Evolutionary conservation across 2,113 vertebrate species (phyloP).

Genomic region (Australoheros scitulus): DNA sequence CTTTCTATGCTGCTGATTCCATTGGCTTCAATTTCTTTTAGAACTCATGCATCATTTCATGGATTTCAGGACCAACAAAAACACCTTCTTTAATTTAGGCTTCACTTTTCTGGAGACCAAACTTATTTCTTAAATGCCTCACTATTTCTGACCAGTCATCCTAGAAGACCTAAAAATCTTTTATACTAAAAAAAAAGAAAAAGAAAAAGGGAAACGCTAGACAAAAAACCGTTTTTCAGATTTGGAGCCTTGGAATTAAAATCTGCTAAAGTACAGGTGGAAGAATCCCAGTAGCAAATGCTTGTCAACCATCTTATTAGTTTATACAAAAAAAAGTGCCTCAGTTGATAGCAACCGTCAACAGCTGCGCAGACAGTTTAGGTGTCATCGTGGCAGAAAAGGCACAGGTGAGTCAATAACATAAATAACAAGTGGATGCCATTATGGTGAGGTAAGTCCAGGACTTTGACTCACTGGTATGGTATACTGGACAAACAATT

Average conservation of each 20-base stretch:
- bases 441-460: background rate
- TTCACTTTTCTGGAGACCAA: background rate
- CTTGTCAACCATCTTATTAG: background rate
- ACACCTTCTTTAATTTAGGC: background rate
- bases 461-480: background rate
- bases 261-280: too few relatives aligned
- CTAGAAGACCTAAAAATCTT: too few relatives aligned
- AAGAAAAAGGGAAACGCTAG: too few relatives aligned
- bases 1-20: background rate
- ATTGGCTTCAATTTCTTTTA: too few relatives aligned
- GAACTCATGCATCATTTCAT: background rate
- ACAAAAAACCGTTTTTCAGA: too few relatives aligned
- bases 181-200: too few relatives aligned
- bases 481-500: background rate
- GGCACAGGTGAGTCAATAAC: background rate
- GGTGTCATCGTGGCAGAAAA: background rate
- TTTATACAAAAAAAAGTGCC: background rate
- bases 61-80: background rate
- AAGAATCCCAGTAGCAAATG: too few relatives aligned
- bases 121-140: too few relatives aligned
- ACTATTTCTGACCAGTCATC: too few relatives aligned
- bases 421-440: background rate
- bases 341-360: background rate
- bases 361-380: background rate
- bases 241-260: too few relatives aligned